A percentile compares a stretch with the other conserved stretches of the same genome.
phyloP scores from a whole-genome alignment of 2,797 vertebrate genomes.

The Clarias fuscus region DNA sequence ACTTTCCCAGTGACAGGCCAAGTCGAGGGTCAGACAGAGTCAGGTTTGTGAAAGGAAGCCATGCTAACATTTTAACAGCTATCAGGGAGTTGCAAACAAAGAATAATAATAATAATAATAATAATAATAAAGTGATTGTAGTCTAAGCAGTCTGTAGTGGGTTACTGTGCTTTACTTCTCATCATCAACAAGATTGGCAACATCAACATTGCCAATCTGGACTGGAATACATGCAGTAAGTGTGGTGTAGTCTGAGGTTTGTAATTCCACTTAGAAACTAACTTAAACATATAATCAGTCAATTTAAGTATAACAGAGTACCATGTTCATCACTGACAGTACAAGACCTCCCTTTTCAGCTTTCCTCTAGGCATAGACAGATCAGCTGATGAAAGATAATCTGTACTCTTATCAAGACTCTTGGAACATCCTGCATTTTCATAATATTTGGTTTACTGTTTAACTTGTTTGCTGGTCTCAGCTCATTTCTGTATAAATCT shows the following conservation, averaged over 20 bases:
- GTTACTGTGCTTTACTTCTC: not conserved
- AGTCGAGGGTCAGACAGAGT: slow-evolving; percentile 62
- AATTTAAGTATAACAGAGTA: not conserved
- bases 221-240: not conserved
- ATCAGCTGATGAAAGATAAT: not conserved
- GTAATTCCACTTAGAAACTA: not conserved
- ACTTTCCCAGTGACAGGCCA: slow-evolving; percentile 56
- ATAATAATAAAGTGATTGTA: not conserved
- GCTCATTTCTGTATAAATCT: not conserved
- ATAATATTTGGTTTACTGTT: not conserved
- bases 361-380: not conserved
- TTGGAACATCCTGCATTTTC: not conserved
- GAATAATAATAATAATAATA: not conserved
- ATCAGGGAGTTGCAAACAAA: not conserved
- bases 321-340: not conserved
- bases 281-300: not conserved
- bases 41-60: slow-evolving; percentile 65
- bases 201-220: not conserved
- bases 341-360: not conserved
- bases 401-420: not conserved
- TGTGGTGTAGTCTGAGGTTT: not conserved
- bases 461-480: not conserved
- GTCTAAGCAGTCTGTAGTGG: not conserved
- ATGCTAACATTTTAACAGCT: slow-evolving; percentile 10
- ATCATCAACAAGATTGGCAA: not conserved